Base-by-base conservation (phyloP, 2,888 invertebrate genomes). In the Pristionchus japonicus region DNA sequence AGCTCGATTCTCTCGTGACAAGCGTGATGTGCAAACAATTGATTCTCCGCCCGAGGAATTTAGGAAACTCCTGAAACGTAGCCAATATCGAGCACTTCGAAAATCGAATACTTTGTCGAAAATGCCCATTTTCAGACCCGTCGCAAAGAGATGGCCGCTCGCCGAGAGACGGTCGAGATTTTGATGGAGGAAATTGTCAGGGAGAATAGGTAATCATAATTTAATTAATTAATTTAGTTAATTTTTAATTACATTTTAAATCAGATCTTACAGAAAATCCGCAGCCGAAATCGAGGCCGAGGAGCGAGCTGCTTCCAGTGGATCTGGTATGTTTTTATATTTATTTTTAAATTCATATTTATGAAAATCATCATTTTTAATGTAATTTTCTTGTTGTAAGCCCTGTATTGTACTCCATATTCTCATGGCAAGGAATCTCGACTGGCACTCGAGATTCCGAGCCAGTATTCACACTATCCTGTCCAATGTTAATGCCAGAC, bases 171-270 rank as follows among this genome's bases (percentile, higher is more conserved):
- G 40, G 85, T 85, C 20, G 85, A 85, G 43, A 85, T 85, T 43
- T 43, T 85, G 34, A 85, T 85, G 85, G 85, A 85, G 43, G 85
- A 85, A 20, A 85, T 85, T 64, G 61, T 85, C 27, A 34, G 85
- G 20, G 85, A 85, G 40, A 85, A 85, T 13, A 61, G 57, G 85
- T 47, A 3, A 40, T 23, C 27, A 27, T 47, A n/a, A 64, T 64
- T 67, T 67, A 15, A 34, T 34, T 67, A 1, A 77, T 43, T 15
- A 13, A 40, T 77, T n/a, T 77, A 17, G 20, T 20, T 17, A n/a
- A 74, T 3, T 23, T 40, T 23, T 4, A 74, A 37, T n/a, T n/a
- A n/a, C n/a, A 40, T 23, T 23, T 43, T 9, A 40, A 74, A 40
- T 74, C 40, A n/a, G 11, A 23, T n/a, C 4, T 67, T 34, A 13